Conservation (phyloP, 1,140 invertebrate genomes). For the Goniozus legneri region DNA sequence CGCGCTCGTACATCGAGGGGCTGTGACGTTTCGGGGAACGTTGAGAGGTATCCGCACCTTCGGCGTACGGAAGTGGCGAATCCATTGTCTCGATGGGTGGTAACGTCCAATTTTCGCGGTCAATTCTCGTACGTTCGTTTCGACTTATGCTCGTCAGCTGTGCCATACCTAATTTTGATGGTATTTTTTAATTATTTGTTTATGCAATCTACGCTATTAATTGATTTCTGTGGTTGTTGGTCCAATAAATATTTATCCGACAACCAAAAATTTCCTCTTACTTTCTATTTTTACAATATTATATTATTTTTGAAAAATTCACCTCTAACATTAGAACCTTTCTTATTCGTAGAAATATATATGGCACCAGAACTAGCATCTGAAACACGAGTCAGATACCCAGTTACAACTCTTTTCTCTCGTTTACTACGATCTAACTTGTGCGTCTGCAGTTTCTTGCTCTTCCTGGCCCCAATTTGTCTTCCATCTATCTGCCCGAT, state of each 20-base stretch:
- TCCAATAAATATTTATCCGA: no score
- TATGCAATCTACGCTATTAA: no score
- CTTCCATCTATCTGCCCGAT: slow-evolving; percentile 42
- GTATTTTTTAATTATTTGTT: no score
- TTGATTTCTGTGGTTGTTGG: no score
- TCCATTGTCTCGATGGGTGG: slow-evolving; percentile 43
- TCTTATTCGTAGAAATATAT: slow-evolving; percentile 26
- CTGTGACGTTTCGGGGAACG: slow-evolving; percentile 57
- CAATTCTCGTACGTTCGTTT: slow-evolving; percentile 32
- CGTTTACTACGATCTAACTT: slow-evolving; percentile 36
- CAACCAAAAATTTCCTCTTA: no score
- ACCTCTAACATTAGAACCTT: slow-evolving; percentile 32
- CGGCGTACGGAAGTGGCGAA: slow-evolving; percentile 32
- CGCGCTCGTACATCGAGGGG: slow-evolving; percentile 59
- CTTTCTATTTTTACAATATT: neutral
- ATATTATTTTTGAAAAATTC: neutral
- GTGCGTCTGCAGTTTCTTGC: slow-evolving; percentile 38
- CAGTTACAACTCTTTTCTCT: slow-evolving; percentile 32
- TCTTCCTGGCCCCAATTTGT: slow-evolving; percentile 45
- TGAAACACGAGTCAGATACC: slow-evolving; percentile 32
- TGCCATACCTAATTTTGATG: slow-evolving; percentile 47
- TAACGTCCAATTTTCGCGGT: slow-evolving; percentile 43
- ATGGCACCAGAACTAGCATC: slow-evolving; percentile 30
- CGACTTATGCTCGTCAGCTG: slow-evolving; percentile 46
- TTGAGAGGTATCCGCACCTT: slow-evolving; percentile 38